Evolutionary conservation across 1,140 invertebrate genomes (phyloP), one percentile per base, ranked within the genome.

Genomic region (Dendroctonus ponderosae): DNA sequence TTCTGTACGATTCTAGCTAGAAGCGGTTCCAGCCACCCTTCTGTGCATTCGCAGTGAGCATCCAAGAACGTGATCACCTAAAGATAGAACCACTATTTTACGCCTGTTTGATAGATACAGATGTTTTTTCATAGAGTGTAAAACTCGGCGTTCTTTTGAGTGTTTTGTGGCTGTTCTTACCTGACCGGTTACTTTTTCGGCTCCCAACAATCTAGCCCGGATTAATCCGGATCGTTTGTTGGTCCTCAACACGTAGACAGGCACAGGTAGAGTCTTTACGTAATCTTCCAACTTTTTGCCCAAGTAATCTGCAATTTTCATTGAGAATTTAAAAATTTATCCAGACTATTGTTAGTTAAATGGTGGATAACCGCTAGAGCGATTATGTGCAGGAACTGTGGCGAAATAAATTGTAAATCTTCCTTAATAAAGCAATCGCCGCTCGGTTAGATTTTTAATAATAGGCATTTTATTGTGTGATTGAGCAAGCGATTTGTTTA

Each of bases 11-110:
- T 96, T 71, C 95, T 86, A 9, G 90, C 84, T 11, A 98, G 75
- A 1, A 98, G 79, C 6, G 96, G 96, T 75, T 97, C 95, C 57
- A 98, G 78, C 96, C 96, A 98, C 6, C 96, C 95, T 82, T 94
- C 91, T 72, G 89, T 91, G 72, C 91, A 93, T 80, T 98, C 96
- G 82, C 95, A 97, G 81, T 98, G 96, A 7, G 96, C 95, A 80
- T 98, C 96, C 48, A 98, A 82, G 83, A 98, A 98, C 40, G 94
- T 97, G 70, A 98, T 93, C 11, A 67, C 66, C 66, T 67, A n/a
- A 11, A 56, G 26, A 26, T 26, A 26, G n/a, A 26, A 26, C 26
- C 26, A 3, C 26, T 3, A 26, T 26, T 26, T 26, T 3, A 26
- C 2, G 14, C 4, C 15, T 53, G 1, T n/a, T 53, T 3, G 37